Base-by-base conservation (phyloP, 2,113 vertebrate genomes). In the Xiphorhynchus elegans region DNA sequence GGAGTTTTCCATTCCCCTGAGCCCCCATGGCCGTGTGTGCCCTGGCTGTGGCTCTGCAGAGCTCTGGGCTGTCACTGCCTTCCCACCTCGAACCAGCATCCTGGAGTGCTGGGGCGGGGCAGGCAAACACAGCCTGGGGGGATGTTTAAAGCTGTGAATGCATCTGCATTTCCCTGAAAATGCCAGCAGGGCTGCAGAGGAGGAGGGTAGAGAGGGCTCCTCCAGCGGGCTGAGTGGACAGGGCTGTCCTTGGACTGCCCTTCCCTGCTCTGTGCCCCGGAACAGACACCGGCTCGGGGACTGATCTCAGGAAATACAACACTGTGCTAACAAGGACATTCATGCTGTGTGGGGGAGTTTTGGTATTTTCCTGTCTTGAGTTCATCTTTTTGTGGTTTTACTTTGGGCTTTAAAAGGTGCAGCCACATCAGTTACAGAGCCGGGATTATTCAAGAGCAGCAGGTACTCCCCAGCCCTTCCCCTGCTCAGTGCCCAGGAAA, bases 231-330 rank as follows among this genome's bases (percentile, higher is more conserved):
- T 8, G 10, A 13, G 17, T 6, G 66, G 19, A 33, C 66, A 37
- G 70, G 8, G 42, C 49, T 58, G 60, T 37, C 81, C 87, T 80
- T n/a, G 74, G 55, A 60, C 78, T 82, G 74, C 66, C 82, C 70
- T 89, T 26, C 9, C 12, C 0, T 46, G 39, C 68, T 33, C 3
- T 18, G 6, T 59, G 17, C 72, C 11, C n/a, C 35, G 5, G 63
- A 9, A 10, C 11, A 37, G 50, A 4, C 10, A 6, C 24, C 4
- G 26, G 17, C 29, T 11, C 1, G 0, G 35, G 33, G 81, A 5
- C 62, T 52, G 21, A 40, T 74, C n/a, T 25, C 53, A 24, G 66
- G 21, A 63, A 46, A 29, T 13, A 4, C 16, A 31, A 2, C 19
- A 1, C 76, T n/a, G 8, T 31, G 8, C 49, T 35, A 19, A 89